Percentiles rank a stretch among this genome's conserved stretches.
Conservation (phyloP, 2,888 invertebrate species). For the Amiota mariae region DNA sequence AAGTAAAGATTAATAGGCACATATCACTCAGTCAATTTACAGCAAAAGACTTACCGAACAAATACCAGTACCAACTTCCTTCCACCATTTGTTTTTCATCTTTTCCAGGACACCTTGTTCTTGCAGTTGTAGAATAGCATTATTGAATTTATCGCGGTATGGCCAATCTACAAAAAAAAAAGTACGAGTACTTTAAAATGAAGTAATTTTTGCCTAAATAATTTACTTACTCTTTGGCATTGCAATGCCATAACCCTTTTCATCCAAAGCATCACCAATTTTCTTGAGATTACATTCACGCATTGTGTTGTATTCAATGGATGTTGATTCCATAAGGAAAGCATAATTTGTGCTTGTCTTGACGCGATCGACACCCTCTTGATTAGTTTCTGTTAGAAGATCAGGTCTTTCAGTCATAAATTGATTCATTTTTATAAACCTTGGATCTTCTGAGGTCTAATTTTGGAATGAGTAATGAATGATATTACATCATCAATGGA, state of each 20-base stretch:
- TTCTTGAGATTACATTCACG: constrained; percentile 79
- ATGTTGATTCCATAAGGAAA: constrained; percentile 85
- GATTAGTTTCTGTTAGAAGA: constrained; percentile 74
- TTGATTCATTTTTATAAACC: constrained; percentile 86
- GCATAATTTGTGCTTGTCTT: constrained; percentile 76
- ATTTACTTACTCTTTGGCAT: constrained; percentile 77
- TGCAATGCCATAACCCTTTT: constrained; percentile 84
- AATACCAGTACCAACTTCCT: constrained; percentile 84
- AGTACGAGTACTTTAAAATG: too few relatives aligned
- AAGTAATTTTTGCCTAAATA: not conserved
- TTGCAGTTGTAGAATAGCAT: constrained; percentile 87
- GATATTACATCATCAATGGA: too few relatives aligned
- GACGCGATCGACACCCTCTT: constrained; percentile 76
- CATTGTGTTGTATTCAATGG: constrained; percentile 82
- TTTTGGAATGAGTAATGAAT: constrained; percentile 1
- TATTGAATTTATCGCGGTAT: constrained; percentile 84
- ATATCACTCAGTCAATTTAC: not conserved
- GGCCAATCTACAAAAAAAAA: constrained; percentile 71
- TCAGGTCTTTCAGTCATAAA: constrained; percentile 83
- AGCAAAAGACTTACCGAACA: constrained; percentile 77
- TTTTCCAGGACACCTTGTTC: constrained; percentile 85
- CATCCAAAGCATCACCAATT: constrained; percentile 79
- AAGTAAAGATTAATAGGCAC: not conserved
- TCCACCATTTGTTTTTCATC: constrained; percentile 93
- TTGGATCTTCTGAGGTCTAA: constrained; percentile 82